Evolutionary conservation across 2,113 vertebrate genomes (phyloP), one percentile per base, ranked within the genome.

Genomic region (Cyanoderma ruficeps): DNA sequence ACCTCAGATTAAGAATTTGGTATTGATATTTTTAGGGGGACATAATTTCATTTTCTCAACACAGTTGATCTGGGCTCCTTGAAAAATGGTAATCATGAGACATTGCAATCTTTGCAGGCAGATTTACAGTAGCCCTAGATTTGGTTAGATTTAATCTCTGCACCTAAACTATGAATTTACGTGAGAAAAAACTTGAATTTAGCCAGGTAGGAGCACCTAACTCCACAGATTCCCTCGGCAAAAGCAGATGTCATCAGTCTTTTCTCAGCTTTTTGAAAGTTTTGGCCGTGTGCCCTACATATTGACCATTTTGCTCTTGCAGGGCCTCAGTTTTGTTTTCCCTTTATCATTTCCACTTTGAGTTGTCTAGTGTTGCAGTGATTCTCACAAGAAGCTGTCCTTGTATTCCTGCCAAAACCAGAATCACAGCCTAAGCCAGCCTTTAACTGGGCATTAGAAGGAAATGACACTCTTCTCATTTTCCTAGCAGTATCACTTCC

Each of bases 21-120:
- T 87, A 49, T 81, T 91, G 83, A 35, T 91, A 63, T 94, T 95
- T 83, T 94, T 69, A 86, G 35, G 53, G 47, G 70, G 22, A 55
- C 52, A 27, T 92, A 6, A 57, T 91, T 95, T 87, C 31, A 55
- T 89, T 93, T 94, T 78, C 42, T 78, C 47, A 79, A 55, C 63
- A 61, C 55, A 78, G 52, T 41, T 93, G 63, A 75, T 88, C 69
- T 78, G 87, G 80, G 60, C 46, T 92, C 37, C 74, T 81, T 69
- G 75, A 90, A 71, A 86, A 88, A 61, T 21, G 20, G 27, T 77
- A 88, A 69, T 80, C 16, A 25, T n/a, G 27, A 78, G 64, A 31
- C 46, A 74, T 64, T 76, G 65, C 41, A 9, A 6, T 50, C 74
- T 64, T 78, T 91, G 41, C 39, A 77, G 53, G 39, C 28, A 64